Conservation (phyloP, 37 sponge, comb jelly and placozoan genomes). For the Theonella swinhoei region DNA sequence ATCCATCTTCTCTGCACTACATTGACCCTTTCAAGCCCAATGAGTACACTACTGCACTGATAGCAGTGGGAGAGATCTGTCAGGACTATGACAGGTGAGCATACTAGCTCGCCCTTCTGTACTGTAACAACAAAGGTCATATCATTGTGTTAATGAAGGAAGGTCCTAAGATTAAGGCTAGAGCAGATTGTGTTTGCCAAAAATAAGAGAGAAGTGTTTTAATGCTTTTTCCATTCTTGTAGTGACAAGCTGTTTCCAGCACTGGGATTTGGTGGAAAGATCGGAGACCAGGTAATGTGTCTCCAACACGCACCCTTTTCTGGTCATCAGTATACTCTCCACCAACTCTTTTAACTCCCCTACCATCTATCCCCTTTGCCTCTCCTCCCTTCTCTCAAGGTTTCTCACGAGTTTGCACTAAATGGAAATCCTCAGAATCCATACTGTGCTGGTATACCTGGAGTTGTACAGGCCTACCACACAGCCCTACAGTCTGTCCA, state of each 20-base stretch:
- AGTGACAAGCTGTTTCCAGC: slow-evolving; percentile 95
- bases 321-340: not conserved
- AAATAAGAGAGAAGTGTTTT: not conserved
- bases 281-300: slow-evolving; percentile 31
- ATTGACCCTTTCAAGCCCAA: slow-evolving; percentile 66
- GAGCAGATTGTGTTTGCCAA: not conserved
- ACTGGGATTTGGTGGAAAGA: slow-evolving; percentile 87
- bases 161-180: too few species aligned
- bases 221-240: not conserved
- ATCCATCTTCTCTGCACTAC: slow-evolving; percentile 84
- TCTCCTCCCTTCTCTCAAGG: slow-evolving; percentile 32
- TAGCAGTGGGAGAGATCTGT: slow-evolving; percentile 78
- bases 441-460: slow-evolving; percentile 70
- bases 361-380: too few species aligned
- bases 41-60: slow-evolving; percentile 79
- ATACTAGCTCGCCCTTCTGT: too few species aligned
- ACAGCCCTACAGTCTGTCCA: slow-evolving; percentile 44
- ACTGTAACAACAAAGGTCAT: too few species aligned
- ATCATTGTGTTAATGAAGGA: too few species aligned
- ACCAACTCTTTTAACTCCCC: too few species aligned
- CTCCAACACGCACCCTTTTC: not conserved
- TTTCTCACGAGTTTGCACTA: slow-evolving; percentile 89
- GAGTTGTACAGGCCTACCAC: slow-evolving; percentile 72
- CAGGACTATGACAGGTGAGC: slow-evolving; percentile 93
- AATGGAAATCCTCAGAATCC: slow-evolving; percentile 82